A percentile compares a stretch with the other conserved stretches of the same genome.
Conservation (phyloP, 2,888 invertebrate genomes). For the Tiphia femorata region DNA sequence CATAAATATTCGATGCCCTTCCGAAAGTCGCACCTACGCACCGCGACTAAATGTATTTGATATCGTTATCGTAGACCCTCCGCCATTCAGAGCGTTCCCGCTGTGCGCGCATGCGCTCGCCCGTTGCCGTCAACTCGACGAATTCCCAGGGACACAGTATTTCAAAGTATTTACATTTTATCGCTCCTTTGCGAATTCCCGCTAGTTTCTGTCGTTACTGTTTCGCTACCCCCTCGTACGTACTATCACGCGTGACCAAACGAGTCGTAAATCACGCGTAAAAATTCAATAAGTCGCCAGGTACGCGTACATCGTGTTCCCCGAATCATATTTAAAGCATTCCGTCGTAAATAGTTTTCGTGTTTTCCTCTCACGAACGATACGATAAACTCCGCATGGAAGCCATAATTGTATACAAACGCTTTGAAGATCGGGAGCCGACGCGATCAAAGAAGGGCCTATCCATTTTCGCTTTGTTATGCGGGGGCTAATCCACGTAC, state of each 20-base stretch:
- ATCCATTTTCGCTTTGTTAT: constrained; percentile 50
- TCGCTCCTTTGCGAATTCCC: constrained; percentile 46
- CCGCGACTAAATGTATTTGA: constrained; percentile 39
- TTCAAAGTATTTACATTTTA: constrained; percentile 57
- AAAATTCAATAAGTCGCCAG: constrained; percentile 2
- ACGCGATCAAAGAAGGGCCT: constrained; percentile 31
- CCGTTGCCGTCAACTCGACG: constrained; percentile 34
- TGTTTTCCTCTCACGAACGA: too few species aligned
- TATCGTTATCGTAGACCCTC: constrained; percentile 35
- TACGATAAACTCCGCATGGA: too few species aligned
- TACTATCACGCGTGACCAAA: constrained; percentile 16
- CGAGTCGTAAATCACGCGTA: constrained; percentile 23
- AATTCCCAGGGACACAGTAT: constrained; percentile 48
- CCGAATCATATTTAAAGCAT: too few species aligned
- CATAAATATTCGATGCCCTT: constrained; percentile 58
- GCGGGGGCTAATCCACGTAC: constrained; percentile 54
- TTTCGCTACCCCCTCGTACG: too few species aligned
- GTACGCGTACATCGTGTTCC: neutral
- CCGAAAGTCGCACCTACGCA: constrained; percentile 45
- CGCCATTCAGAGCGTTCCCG: constrained; percentile 22
- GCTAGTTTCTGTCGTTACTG: constrained; percentile 27
- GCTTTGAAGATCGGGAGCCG: too few species aligned
- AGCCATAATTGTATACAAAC: too few species aligned
- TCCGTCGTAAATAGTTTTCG: too few species aligned
- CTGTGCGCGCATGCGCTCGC: constrained; percentile 12